Base-by-base conservation (phyloP, 2,113 vertebrate species). In the Microtus montanus region DNA sequence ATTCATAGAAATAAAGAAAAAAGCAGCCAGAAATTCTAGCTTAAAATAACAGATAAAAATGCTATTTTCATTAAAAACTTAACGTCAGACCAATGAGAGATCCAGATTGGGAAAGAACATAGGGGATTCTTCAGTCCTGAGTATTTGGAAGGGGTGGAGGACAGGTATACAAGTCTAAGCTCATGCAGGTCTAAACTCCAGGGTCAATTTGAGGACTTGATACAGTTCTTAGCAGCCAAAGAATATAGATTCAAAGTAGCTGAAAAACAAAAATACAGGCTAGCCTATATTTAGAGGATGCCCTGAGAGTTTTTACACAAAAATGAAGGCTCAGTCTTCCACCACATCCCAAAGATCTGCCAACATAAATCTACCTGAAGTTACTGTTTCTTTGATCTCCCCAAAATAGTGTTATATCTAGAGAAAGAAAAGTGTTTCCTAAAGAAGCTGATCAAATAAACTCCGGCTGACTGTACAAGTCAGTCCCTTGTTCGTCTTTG, bases 1-100 rank as follows among this genome's bases (percentile, higher is more conserved):
- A 61, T 7, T 68, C n/a, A 52, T 0, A 66, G 35, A 58, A 70
- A 91, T 33, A 73, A 66, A 49, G 22, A 47, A 49, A 80, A 58
- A 58, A 64, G 9, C 73, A 70, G 41, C 26, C 30, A 70, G 49
- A 83, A 44, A 92, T 90, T 15, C 26, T 77, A 78, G 44, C 33
- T 89, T 86, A 83, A 90, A 83, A 68, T 47, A 52, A 78, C 44
- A 90, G 61, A 85, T 64, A 92, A 87, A 90, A 92, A 83, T 52
- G 10, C 47, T 84, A 33, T 84, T 84, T 94, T 84, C 64, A 33
- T 92, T 90, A 87, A 66, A 92, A 87, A 28, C 35, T 95, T 71
- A 77, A 87, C 47, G 70, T 24, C 6, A 84, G 33, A 84, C 20
- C 17, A 73, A 33, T 74, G 41, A 85, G 73, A 80, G 19, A 92